Evolutionary conservation across 2,797 vertebrate genomes (phyloP).

Genomic region (Moxostoma hubbsi): DNA sequence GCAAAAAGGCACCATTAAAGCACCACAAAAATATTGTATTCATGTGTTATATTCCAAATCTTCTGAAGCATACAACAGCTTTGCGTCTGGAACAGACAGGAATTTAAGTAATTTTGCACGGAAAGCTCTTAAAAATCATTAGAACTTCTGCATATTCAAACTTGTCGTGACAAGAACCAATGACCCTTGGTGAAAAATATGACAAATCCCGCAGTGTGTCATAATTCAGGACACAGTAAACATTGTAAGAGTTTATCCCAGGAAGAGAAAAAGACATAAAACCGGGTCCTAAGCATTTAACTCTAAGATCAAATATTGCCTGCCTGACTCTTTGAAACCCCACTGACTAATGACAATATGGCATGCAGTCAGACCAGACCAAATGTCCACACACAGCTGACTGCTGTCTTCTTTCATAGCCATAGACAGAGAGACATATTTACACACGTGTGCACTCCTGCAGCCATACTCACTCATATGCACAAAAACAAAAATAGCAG

Average conservation of each 20-base stretch:
- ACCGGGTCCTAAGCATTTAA: neutral
- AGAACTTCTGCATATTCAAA: too few relatives aligned
- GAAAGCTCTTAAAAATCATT: too few relatives aligned
- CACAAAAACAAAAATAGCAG: neutral
- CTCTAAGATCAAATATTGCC: slow-evolving; percentile 15
- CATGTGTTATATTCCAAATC: too few relatives aligned
- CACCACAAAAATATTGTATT: neutral
- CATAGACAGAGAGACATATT: slow-evolving; percentile 16
- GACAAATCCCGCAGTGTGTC: too few relatives aligned
- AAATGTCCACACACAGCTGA: slow-evolving; percentile 31
- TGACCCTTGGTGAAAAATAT: too few relatives aligned
- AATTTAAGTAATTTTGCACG: too few relatives aligned
- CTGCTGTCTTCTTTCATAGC: slow-evolving; percentile 24
- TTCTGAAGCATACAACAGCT: too few relatives aligned
- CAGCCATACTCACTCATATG: neutral
- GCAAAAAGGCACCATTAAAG: neutral
- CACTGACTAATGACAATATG: slow-evolving; percentile 2
- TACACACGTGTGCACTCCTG: slow-evolving; percentile 15
- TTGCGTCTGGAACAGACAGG: too few relatives aligned
- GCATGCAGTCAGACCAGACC: slow-evolving; percentile 14
- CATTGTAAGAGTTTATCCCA: slow-evolving; percentile 41
- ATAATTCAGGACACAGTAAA: too few relatives aligned
- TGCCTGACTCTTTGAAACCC: slow-evolving; percentile 4
- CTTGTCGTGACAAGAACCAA: too few relatives aligned
- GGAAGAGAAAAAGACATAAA: neutral